These are phyloP conservation scores for Zaprionus lachaisei DNA, from an alignment of 1,140 invertebrate genomes.

Conservation along the genomic window DNA sequence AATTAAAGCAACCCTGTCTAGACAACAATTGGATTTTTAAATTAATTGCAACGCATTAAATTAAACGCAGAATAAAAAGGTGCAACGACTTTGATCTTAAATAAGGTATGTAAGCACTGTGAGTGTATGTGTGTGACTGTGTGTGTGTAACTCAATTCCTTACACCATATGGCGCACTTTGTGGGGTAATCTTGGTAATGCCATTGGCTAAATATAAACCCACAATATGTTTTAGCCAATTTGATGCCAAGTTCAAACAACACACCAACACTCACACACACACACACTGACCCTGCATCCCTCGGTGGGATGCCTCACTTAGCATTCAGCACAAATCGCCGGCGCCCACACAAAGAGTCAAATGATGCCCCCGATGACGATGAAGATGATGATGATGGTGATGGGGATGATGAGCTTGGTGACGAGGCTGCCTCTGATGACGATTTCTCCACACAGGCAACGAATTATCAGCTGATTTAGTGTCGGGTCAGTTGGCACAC, in stretches of 20 bases:
- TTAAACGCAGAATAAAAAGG: not conserved
- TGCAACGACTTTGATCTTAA: not conserved
- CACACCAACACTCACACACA: slow-evolving; percentile 18
- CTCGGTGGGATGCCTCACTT: slow-evolving; percentile 38
- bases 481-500: slow-evolving; percentile 74
- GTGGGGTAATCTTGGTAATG: slow-evolving; percentile 43
- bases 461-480: slow-evolving; percentile 79
- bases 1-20: not conserved
- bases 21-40: not conserved
- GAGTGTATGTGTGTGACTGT: not conserved
- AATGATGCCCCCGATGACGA: slow-evolving; percentile 7
- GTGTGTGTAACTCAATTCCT: slow-evolving; percentile 1
- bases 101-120: not conserved
- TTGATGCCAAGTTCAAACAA: slow-evolving; percentile 55
- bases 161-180: slow-evolving; percentile 20
- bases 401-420: slow-evolving; percentile 10
- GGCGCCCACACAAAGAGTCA: slow-evolving; percentile 50
- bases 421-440: slow-evolving; percentile 3
- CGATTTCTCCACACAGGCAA: slow-evolving; percentile 6
- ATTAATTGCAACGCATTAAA: not conserved
- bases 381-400: slow-evolving; percentile 14
- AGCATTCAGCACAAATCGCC: slow-evolving; percentile 50
- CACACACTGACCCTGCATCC: slow-evolving; percentile 35
- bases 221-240: slow-evolving; percentile 59
- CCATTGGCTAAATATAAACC: slow-evolving; percentile 57